Evolutionary conservation across 1,140 invertebrate species (phyloP).

Genomic region (Penaeus chinensis): DNA sequence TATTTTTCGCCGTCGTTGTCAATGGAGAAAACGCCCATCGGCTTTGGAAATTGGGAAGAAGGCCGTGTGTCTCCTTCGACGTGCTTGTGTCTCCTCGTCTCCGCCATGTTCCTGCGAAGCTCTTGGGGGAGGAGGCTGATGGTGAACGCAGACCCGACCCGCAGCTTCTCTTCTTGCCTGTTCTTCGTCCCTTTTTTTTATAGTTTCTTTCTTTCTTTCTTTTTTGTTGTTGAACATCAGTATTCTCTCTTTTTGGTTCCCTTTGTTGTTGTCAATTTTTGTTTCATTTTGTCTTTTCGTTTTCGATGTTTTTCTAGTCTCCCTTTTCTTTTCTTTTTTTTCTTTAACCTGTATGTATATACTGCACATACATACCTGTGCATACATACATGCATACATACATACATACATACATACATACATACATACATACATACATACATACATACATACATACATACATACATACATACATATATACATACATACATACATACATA

Average conservation of each 20-base stretch:
- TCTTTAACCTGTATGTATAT: not conserved
- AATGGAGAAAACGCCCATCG: no score
- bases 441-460: conserved; percentile 3
- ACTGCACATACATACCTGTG: not conserved
- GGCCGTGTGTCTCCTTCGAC: no score
- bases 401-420: not conserved
- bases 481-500: not conserved
- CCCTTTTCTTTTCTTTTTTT: not conserved
- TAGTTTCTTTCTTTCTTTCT: not conserved
- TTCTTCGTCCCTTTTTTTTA: not conserved
- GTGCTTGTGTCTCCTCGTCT: no score
- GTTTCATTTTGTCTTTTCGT: not conserved
- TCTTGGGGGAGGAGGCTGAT: no score
- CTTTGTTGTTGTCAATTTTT: not conserved
- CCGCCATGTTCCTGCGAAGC: no score
- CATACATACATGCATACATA: conserved; percentile 8
- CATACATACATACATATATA: not conserved
- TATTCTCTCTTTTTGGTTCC: not conserved
- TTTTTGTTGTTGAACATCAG: not conserved
- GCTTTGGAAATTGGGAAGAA: not conserved
- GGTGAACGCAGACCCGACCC: not conserved
- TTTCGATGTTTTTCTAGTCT: not conserved
- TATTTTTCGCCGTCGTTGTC: no score
- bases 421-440: conserved; percentile 8
- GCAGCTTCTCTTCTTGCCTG: not conserved